Conservation (phyloP, 2,113 vertebrate species). For the Psettodes erumei region DNA sequence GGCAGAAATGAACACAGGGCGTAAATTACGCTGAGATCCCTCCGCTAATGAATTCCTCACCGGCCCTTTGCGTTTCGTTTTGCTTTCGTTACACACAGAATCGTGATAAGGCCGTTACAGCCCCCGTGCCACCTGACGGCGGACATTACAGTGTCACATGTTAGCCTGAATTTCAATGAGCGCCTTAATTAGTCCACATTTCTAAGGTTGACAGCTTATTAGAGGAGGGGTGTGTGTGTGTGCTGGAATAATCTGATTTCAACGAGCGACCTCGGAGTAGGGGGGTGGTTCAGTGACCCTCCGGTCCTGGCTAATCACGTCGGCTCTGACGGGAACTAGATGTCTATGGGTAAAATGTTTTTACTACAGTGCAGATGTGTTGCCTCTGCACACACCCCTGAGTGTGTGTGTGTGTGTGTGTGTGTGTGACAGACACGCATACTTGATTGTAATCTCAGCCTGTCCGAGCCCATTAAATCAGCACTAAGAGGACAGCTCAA, state of each 20-base stretch:
- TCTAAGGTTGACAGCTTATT: constrained; percentile 63
- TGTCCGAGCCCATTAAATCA: constrained; percentile 56
- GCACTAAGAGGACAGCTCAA: constrained; percentile 36
- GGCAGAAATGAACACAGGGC: not conserved
- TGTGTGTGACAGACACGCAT: constrained; percentile 9
- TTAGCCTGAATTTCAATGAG: constrained; percentile 39
- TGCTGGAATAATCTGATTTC: constrained; percentile 41
- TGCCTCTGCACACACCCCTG: not conserved
- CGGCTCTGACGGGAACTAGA: not conserved
- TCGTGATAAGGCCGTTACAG: constrained; percentile 34
- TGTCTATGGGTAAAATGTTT: not conserved
- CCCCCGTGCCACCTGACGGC: constrained; percentile 9
- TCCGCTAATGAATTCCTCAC: not conserved
- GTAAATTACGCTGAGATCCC: not conserved
- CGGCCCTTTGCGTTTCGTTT: not conserved
- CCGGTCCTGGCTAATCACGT: not conserved
- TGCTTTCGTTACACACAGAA: constrained; percentile 8
- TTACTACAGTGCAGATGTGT: constrained; percentile 26
- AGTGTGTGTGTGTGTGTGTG: not conserved
- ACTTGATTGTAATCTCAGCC: constrained; percentile 58
- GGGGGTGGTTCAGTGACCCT: constrained; percentile 1
- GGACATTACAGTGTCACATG: constrained; percentile 31
- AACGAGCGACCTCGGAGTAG: constrained; percentile 1
- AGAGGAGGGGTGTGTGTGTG: constrained; percentile 14
- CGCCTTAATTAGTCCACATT: constrained; percentile 55